These are phyloP conservation scores for Sturnus vulgaris DNA, from an alignment of 2,113 vertebrate genomes.

Conservation along the genomic window DNA sequence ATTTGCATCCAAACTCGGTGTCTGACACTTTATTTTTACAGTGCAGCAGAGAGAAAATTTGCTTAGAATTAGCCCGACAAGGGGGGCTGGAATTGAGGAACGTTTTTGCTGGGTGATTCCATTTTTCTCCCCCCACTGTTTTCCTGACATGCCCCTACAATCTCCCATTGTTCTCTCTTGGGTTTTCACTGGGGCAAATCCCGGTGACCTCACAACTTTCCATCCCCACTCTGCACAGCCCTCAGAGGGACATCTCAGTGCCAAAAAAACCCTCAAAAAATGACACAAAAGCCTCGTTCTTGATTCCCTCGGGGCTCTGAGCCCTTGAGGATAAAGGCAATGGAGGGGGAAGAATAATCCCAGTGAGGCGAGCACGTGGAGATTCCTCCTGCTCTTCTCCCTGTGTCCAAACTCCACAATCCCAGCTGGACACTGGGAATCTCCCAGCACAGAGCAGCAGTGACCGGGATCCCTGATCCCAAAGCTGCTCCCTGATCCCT, in stretches of 20 bases:
- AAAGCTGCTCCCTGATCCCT: background rate
- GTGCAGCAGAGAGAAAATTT: conserved; percentile 36
- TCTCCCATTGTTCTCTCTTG: background rate
- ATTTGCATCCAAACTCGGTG: background rate
- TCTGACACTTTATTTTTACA: conserved; percentile 56
- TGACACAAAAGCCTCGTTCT: background rate
- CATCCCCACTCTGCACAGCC: background rate
- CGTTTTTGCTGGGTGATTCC: conserved; percentile 37
- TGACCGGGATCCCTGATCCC: rapidly evolving
- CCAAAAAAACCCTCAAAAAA: background rate
- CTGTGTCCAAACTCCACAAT: rapidly evolving
- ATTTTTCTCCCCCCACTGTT: conserved; percentile 38
- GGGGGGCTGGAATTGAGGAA: conserved; percentile 35
- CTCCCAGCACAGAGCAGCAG: rapidly evolving
- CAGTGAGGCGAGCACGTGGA: background rate
- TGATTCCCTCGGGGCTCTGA: background rate
- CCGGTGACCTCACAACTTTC: conserved; percentile 11
- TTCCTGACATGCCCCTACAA: background rate
- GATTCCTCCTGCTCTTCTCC: background rate
- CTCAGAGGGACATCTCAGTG: background rate
- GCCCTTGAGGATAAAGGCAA: background rate
- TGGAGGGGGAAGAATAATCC: background rate
- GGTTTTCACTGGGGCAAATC: conserved; percentile 34
- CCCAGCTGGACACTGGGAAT: rapidly evolving
- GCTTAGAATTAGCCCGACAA: conserved; percentile 38